phyloP scores from a whole-genome alignment of 2,888 invertebrate species.

The Leptopterna dolabrata region DNA sequence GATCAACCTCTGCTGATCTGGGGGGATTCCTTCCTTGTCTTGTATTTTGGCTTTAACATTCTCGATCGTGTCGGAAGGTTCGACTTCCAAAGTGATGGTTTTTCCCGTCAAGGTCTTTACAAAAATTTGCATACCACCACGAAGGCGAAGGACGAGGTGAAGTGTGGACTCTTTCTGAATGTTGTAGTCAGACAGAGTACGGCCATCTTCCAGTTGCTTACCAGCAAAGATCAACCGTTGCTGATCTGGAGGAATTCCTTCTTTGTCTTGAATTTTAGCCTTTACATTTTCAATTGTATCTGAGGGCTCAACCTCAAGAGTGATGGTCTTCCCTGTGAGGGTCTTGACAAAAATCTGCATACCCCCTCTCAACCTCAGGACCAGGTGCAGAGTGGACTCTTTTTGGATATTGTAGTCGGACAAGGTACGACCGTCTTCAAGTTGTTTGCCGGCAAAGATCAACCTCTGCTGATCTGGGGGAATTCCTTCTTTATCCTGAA shows the following conservation, averaged over 20 bases:
- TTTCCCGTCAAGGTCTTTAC: slow-evolving; percentile 70
- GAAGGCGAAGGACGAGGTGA: background rate
- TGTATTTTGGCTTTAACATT: slow-evolving; percentile 51
- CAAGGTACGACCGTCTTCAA: slow-evolving; percentile 73
- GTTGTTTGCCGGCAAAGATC: slow-evolving; percentile 69
- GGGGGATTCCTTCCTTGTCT: slow-evolving; percentile 73
- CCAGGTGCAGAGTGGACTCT: slow-evolving; percentile 66
- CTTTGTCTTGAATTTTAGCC: slow-evolving; percentile 67
- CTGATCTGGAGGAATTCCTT: slow-evolving; percentile 72
- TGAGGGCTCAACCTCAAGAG: slow-evolving; percentile 62
- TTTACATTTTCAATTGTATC: slow-evolving; percentile 51
- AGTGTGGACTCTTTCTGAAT: slow-evolving; percentile 72
- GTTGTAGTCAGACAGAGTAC: slow-evolving; percentile 74
- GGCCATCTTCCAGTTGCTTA: slow-evolving; percentile 74
- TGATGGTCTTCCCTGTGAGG: slow-evolving; percentile 69
- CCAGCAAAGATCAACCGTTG: slow-evolving; percentile 71
- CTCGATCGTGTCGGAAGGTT: slow-evolving; percentile 47
- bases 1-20: slow-evolving; percentile 70
- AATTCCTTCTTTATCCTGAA: slow-evolving; percentile 73
- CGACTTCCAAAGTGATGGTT: slow-evolving; percentile 64
- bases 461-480: slow-evolving; percentile 62
- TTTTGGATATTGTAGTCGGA: slow-evolving; percentile 72
- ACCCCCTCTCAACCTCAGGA: slow-evolving; percentile 28
- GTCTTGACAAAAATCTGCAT: slow-evolving; percentile 74
- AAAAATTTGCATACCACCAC: slow-evolving; percentile 71